A percentile compares a stretch with the other conserved stretches of the same genome.
Conservation (phyloP, 2,888 invertebrate genomes). For the Nasonia oneida region DNA sequence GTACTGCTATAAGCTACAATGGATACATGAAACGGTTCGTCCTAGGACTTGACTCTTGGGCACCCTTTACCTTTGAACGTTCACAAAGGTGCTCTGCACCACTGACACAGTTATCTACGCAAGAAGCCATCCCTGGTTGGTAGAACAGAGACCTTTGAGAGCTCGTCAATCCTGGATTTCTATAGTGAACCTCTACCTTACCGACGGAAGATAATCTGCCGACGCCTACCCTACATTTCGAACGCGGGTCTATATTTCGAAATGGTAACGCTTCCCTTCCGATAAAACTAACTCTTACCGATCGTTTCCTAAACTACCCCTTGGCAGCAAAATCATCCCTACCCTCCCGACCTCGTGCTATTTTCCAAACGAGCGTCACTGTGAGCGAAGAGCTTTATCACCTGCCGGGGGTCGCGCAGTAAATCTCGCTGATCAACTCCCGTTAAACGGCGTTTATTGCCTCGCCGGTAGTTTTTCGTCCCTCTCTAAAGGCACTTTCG, state of each 20-base stretch:
- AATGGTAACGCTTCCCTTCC: background rate
- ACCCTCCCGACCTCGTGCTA: slow-evolving; percentile 8
- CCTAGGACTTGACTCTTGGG: background rate
- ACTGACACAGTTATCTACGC: slow-evolving; percentile 8
- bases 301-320: background rate
- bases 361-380: background rate
- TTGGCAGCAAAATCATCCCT: background rate
- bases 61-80: slow-evolving; percentile 32
- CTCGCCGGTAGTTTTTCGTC: slow-evolving; percentile 38
- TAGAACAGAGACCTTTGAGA: slow-evolving; percentile 1
- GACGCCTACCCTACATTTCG: background rate
- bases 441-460: slow-evolving; percentile 53
- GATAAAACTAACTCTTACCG: slow-evolving; percentile 17
- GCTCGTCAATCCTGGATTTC: background rate
- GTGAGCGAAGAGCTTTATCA: slow-evolving; percentile 42
- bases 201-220: slow-evolving; percentile 16
- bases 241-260: background rate
- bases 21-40: background rate
- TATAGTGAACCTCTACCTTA: slow-evolving; percentile 2
- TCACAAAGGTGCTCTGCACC: background rate
- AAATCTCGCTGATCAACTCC: slow-evolving; percentile 58
- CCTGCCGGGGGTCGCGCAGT: slow-evolving; percentile 35
- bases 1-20: background rate
- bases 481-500: slow-evolving; percentile 37
- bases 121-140: background rate